These are phyloP conservation scores for Ophioninae sp. DNA, from an alignment of 2,888 invertebrate genomes.

Conservation along the genomic window DNA sequence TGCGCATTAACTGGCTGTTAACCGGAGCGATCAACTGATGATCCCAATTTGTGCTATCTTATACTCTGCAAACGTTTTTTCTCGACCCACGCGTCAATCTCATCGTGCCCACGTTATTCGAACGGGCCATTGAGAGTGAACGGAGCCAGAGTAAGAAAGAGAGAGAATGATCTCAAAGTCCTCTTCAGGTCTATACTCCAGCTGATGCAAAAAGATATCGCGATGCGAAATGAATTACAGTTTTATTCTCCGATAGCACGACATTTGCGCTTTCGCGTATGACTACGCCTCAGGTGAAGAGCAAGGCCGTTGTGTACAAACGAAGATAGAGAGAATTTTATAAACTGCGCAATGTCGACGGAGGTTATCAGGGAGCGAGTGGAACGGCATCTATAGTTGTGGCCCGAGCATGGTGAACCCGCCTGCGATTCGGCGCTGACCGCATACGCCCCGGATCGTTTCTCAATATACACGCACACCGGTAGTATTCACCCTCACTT, in stretches of 20 bases:
- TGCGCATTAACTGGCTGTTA: constrained; percentile 32
- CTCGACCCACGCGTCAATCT: constrained; percentile 50
- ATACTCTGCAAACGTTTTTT: constrained; percentile 32
- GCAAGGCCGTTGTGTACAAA: constrained; percentile 22
- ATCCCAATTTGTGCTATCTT: constrained; percentile 56
- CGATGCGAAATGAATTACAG: constrained; percentile 20
- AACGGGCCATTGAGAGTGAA: not conserved
- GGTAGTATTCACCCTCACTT: constrained; percentile 15
- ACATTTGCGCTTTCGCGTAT: constrained; percentile 9
- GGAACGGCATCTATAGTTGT: constrained; percentile 44
- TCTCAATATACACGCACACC: not conserved
- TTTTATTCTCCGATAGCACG: constrained; percentile 50
- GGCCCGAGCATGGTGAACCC: constrained; percentile 55
- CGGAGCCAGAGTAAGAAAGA: not conserved
- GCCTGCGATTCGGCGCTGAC: constrained; percentile 57
- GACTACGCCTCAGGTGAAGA: not conserved
- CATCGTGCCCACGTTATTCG: constrained; percentile 43
- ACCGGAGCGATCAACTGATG: constrained; percentile 44
- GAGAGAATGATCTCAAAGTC: constrained; percentile 15
- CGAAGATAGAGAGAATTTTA: constrained; percentile 2
- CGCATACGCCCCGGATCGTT: constrained; percentile 43
- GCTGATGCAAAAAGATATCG: constrained; percentile 5
- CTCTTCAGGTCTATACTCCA: constrained; percentile 4
- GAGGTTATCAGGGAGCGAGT: constrained; percentile 29
- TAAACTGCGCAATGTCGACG: constrained; percentile 15